phyloP scores from a whole-genome alignment of 2,113 vertebrate species.

The Phylloscopus whistleri region DNA sequence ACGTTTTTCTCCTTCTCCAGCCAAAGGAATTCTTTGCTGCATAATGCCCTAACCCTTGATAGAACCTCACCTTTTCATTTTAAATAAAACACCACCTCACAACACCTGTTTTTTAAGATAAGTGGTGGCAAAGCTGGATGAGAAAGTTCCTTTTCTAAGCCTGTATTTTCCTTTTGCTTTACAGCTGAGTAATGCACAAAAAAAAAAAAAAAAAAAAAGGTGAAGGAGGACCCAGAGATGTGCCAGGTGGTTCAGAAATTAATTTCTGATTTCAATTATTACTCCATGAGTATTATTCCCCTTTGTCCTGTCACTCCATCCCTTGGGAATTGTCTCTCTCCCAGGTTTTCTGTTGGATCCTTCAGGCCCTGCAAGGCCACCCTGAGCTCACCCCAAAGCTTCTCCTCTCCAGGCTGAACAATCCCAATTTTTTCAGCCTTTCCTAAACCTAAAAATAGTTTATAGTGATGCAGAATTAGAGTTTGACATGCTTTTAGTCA shows the following conservation, averaged over 20 bases:
- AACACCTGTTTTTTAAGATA: neutral
- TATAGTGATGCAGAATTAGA: neutral
- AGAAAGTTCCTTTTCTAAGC: neutral
- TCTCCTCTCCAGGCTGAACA: neutral
- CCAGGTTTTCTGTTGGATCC: rapidly evolving
- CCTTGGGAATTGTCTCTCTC: neutral
- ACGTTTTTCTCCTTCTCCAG: neutral
- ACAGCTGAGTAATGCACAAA: neutral
- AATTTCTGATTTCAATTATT: neutral
- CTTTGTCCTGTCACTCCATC: neutral
- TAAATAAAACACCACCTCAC: neutral
- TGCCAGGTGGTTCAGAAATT: neutral
- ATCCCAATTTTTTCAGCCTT: neutral
- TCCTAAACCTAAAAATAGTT: neutral
- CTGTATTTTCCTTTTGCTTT: neutral
- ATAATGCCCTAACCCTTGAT: neutral
- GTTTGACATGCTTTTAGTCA: neutral
- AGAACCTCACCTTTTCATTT: neutral
- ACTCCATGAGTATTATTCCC: neutral
- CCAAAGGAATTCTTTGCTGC: neutral
- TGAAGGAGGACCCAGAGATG: neutral
- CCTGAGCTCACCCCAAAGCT: rapidly evolving
- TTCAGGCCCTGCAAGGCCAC: neutral
- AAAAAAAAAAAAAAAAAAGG: neutral
- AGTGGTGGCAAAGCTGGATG: neutral